Evolutionary conservation across 2,797 vertebrate species (phyloP).

Genomic region (Sebastolobus altivelis): DNA sequence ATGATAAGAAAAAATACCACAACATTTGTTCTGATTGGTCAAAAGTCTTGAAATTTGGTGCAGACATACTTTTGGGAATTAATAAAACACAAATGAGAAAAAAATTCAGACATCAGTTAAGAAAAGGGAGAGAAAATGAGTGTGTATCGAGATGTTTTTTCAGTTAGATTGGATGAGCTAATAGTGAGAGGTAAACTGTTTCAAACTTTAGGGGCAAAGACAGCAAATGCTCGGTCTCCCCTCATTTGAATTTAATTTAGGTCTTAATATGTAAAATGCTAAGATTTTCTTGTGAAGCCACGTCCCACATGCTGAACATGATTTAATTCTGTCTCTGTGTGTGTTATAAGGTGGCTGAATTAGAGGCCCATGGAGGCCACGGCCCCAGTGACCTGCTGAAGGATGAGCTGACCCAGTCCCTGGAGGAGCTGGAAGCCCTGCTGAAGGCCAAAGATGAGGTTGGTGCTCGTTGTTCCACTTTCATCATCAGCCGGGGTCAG

Average conservation of each 20-base stretch:
- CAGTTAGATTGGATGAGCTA: not conserved
- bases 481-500: not conserved
- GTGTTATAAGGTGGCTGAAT: conserved; percentile 88
- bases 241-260: no score
- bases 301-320: not conserved
- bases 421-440: conserved; percentile 92
- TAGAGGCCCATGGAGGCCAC: conserved; percentile 89
- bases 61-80: not conserved
- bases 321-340: conserved; percentile 12
- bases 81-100: not conserved
- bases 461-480: not conserved
- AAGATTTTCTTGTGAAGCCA: not conserved
- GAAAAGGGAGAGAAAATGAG: not conserved
- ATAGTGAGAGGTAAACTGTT: not conserved
- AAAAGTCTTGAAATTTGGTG: no score
- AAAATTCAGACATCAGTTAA: not conserved
- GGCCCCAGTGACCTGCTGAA: conserved; percentile 86
- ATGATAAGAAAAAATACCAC: no score
- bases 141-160: not conserved
- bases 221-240: not conserved
- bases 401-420: conserved; percentile 88
- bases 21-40: no score
- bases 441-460: conserved; percentile 97
- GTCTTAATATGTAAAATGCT: not conserved
- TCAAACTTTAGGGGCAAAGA: not conserved